phyloP scores from a whole-genome alignment of 2,888 invertebrate genomes.

The Andrena flavipes region DNA sequence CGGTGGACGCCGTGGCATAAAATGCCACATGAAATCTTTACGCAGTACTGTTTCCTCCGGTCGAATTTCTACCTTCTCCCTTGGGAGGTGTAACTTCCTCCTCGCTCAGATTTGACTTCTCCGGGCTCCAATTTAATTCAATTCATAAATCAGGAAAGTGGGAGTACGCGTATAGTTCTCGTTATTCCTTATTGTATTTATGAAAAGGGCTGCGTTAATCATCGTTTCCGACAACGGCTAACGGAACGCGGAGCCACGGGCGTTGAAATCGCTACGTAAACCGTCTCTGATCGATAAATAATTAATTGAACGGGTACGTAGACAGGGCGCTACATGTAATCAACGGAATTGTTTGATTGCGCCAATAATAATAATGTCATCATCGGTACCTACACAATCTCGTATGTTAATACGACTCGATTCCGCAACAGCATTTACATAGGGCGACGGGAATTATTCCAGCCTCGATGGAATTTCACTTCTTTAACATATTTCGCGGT shows the following conservation, averaged over 20 bases:
- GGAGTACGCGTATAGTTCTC: no score
- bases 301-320: constrained; percentile 1
- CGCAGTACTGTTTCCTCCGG: neutral
- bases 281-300: neutral
- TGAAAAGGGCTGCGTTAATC: neutral
- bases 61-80: neutral
- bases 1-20: neutral
- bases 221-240: neutral
- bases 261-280: neutral
- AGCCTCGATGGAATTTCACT: neutral
- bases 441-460: constrained; percentile 11
- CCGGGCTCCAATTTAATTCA: no score
- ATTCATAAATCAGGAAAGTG: no score
- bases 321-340: constrained; percentile 3
- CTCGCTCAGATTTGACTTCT: no score
- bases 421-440: neutral
- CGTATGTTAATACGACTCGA: constrained; percentile 16
- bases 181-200: neutral
- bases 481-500: neutral
- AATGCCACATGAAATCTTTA: neutral
- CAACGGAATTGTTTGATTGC: constrained; percentile 18
- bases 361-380: constrained; percentile 3
- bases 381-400: constrained; percentile 9
- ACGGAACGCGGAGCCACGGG: neutral
- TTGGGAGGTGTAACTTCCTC: no score